Base-by-base conservation (phyloP, 1,140 invertebrate species). In the Metaphire vulgaris region DNA sequence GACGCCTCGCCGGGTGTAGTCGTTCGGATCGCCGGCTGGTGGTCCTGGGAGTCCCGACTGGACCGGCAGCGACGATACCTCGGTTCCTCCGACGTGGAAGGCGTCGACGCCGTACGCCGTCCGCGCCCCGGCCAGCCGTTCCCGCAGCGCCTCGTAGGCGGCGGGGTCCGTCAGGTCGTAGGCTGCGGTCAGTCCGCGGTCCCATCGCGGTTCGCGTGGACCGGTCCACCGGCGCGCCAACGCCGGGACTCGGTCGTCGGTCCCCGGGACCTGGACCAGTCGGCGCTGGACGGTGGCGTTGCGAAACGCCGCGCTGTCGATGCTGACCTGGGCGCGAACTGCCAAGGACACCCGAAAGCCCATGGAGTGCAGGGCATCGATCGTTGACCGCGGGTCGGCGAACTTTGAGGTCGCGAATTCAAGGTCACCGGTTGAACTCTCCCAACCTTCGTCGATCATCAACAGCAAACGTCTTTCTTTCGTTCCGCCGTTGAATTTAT, bases 381-480 rank as follows among this genome's bases (percentile, higher is more conserved):
- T 79, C 81, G 88, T 81, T 66, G 78, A 90, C 0, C 90, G 90
- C 15, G 92, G 88, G 79, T 93, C 86, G 0, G 90, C 89, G 84
- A 96, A 96, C 82, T 91, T 92, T 0, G 82, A 33, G 1, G 85
- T 83, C 80, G 92, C 88, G 78, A 95, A 92, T 28, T 86, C 87
- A n/a, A 92, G 86, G 28, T 92, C 91, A 1, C 94, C 94, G 81
- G 95, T 94, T 81, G 92, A 92, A 31, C 89, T 89, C 82, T 95
- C 92, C 93, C 93, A 96, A 2, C 91, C 89, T 81, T 95, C 94
- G 82, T 96, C 94, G 67, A 97, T 92, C 87, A 95, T 93, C 2
- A 95, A 79, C 79, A 92, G 92, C 76, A 92, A 92, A 81, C 90
- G 76, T n/a, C n/a, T n/a, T n/a, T n/a, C n/a, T n/a, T n/a, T n/a